Base-by-base conservation (phyloP, 2,888 invertebrate genomes). In the Lacanobia wlatinum region DNA sequence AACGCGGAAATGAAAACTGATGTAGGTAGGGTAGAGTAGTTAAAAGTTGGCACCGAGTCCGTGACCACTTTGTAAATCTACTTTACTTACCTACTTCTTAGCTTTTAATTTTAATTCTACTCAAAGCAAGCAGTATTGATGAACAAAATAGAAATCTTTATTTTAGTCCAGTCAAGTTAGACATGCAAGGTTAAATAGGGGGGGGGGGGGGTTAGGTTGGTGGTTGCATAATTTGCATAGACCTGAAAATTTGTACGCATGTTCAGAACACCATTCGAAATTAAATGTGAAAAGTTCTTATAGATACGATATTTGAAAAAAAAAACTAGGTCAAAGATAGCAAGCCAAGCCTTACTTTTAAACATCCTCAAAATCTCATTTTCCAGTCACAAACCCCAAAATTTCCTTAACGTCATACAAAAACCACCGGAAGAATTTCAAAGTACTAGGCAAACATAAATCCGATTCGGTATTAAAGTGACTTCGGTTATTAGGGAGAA, bases 401-500 rank as follows among this genome's bases (percentile, higher is more conserved):
- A 14, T 38, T 53, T 62, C 16, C n/a, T 48, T 58, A 62, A 62
- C n/a, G 46, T 52, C 78, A 60, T 46, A n/a, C 46, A 75, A 74
- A 9, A 28, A 61, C 43, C 61, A 21, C 8, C 12, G 48, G 48
- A 43, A 67, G 59, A 52, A 23, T 56, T 18, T 55, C 52, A 23
- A 43, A 77, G 71, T 75, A 77, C 79, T 73, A 85, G 67, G 78
- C 66, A 72, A 70, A 68, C 71, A 85, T 76, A 73, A 85, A 85
- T 85, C 73, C 68, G 67, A 77, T 73, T 80, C 59, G 48, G 73
- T 83, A 85, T 87, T 76, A 75, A 80, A 85, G 76, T 78, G 82
- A 80, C 86, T 86, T 73, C 68, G 70, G 80, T 84, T 83, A 84
- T 77, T 83, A 87, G 76, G 69, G 77, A 73, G 62, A 74, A 83